A percentile compares a stretch with the other conserved stretches of the same genome.
Conservation (phyloP, 2,888 invertebrate genomes). For the Parnassius apollo region DNA sequence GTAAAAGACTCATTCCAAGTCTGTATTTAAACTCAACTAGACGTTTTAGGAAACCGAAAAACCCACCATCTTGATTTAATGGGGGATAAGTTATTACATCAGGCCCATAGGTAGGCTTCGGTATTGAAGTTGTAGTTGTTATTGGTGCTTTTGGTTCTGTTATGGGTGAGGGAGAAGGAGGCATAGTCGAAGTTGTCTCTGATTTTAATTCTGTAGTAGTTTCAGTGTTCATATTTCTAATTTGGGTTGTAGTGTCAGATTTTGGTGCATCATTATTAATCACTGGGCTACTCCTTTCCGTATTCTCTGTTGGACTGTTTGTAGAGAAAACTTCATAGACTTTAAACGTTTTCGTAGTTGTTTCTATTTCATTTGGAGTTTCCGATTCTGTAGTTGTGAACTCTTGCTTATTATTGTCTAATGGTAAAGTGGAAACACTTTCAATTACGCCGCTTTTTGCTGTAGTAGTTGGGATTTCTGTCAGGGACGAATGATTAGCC, state of each 20-base stretch:
- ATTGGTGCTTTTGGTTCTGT: conserved; percentile 40
- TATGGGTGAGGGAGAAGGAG: conserved; percentile 47
- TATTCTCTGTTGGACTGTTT: conserved; percentile 41
- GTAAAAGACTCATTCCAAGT: conserved; percentile 84
- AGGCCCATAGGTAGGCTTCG: conserved; percentile 48
- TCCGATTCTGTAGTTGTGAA: conserved; percentile 46
- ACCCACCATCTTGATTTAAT: conserved; percentile 57
- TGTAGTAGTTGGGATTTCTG: conserved; percentile 37
- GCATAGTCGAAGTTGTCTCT: conserved; percentile 62
- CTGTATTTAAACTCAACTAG: conserved; percentile 85
- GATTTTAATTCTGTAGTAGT: conserved; percentile 63
- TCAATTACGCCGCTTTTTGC: conserved; percentile 54
- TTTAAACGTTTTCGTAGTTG: conserved; percentile 61
- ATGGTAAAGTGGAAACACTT: conserved; percentile 66
- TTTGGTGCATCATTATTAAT: conserved; percentile 36
- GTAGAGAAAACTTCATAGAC: conserved; percentile 65
- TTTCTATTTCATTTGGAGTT: conserved; percentile 50
- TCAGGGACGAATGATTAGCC: conserved; percentile 36
- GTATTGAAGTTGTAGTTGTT: conserved; percentile 38
- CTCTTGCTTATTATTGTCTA: conserved; percentile 47
- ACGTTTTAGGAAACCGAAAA: conserved; percentile 83
- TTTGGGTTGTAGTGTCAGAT: conserved; percentile 49
- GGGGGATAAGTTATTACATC: conserved; percentile 71
- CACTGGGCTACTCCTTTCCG: conserved; percentile 40
- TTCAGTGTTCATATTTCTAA: conserved; percentile 56